Percentiles rank a stretch among this genome's conserved stretches.
phyloP scores from a whole-genome alignment of 2,888 invertebrate genomes.

The Aporophyla lueneburgensis region DNA sequence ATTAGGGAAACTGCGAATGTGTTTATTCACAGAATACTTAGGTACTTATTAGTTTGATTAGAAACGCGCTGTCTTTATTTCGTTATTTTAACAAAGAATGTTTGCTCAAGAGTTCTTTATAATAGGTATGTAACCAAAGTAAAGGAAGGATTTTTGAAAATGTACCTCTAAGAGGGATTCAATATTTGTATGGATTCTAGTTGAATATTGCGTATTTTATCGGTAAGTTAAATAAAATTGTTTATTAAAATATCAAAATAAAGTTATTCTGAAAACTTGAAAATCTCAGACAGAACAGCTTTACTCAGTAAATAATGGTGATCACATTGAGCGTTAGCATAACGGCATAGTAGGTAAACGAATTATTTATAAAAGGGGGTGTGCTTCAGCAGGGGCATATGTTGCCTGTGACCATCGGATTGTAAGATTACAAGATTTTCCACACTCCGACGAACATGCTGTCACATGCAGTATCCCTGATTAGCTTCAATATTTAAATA shows the following conservation, averaged over 20 bases:
- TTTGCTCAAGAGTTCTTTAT: not conserved
- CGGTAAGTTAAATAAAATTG: too few relatives aligned
- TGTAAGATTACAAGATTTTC: conserved; percentile 76
- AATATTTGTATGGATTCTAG: not conserved
- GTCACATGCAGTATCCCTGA: not conserved
- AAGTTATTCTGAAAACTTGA: not conserved
- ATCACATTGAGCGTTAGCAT: conserved; percentile 67
- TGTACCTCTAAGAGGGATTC: not conserved
- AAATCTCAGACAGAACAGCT: not conserved
- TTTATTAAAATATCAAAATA: not conserved
- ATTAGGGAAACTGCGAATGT: conserved; percentile 45
- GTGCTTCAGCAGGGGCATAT: conserved; percentile 16
- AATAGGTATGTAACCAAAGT: not conserved
- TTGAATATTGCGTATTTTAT: too few relatives aligned
- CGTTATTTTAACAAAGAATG: not conserved
- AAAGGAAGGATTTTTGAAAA: not conserved
- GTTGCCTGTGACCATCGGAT: conserved; percentile 61
- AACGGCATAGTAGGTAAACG: conserved; percentile 60
- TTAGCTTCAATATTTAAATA: conserved; percentile 1
- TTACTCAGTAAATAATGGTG: not conserved
- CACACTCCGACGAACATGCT: conserved; percentile 64
- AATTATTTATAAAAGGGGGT: conserved; percentile 50
- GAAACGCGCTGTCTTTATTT: not conserved
- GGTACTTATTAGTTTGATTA: not conserved
- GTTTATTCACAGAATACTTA: not conserved